Conservation (phyloP, 2,113 vertebrate genomes). For the Sturnus vulgaris region DNA sequence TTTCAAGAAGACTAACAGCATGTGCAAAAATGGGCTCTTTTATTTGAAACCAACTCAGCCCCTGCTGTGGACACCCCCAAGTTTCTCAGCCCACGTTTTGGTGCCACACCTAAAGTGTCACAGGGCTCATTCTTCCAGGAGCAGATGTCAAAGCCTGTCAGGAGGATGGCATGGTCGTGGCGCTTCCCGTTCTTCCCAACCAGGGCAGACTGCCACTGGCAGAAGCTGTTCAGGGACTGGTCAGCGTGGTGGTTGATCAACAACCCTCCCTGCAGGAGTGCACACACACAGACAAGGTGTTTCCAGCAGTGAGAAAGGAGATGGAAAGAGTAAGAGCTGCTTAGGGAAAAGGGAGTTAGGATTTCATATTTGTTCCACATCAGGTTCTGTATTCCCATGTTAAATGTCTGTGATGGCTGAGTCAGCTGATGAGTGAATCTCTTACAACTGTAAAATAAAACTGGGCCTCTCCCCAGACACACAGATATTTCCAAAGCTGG, state of each 20-base stretch:
- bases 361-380: not conserved
- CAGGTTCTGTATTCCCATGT: not conserved
- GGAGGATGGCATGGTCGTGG: conserved; percentile 92
- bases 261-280: conserved; percentile 80
- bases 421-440: not conserved
- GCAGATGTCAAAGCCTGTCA: conserved; percentile 96
- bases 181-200: conserved; percentile 90
- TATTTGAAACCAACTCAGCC: not conserved
- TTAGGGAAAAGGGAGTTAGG: not conserved
- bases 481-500: not conserved
- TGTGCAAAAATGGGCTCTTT: not conserved
- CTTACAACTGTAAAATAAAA: not conserved
- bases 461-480: not conserved
- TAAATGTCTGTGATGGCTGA: not conserved
- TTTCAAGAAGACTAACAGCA: not conserved
- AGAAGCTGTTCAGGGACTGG: conserved; percentile 96
- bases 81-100: not conserved
- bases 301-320: not conserved
- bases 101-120: conserved; percentile 88
- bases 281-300: conserved; percentile 3
- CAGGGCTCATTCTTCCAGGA: conserved; percentile 99
- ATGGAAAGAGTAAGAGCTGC: not conserved
- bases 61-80: not conserved
- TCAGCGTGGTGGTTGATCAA: conserved; percentile 93
- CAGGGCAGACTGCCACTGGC: conserved; percentile 95